Evolutionary conservation across 1,140 invertebrate species (phyloP).

Genomic region (Araneus ventricosus): DNA sequence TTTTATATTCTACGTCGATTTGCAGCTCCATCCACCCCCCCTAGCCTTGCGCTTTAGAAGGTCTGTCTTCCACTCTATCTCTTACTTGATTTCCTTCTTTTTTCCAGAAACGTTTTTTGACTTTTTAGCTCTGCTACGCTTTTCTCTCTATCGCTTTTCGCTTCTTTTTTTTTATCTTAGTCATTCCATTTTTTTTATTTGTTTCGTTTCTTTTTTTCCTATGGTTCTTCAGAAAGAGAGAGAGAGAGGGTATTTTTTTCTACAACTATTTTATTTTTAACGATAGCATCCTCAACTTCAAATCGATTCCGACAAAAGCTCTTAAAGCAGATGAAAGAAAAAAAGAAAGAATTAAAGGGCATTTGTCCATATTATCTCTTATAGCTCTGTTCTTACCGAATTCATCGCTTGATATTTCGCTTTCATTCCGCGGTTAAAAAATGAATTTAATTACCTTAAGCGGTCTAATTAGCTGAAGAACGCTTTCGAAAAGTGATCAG

Average conservation of each 20-base stretch:
- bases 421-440: not conserved
- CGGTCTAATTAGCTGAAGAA: not conserved
- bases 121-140: constrained; percentile 55
- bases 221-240: not conserved
- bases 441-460: not conserved
- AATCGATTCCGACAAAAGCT: constrained; percentile 57
- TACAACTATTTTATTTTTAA: constrained; percentile 37
- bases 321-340: constrained; percentile 25
- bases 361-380: constrained; percentile 67
- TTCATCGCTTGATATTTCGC: not conserved
- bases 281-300: constrained; percentile 53
- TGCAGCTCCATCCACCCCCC: constrained; percentile 28
- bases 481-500: not conserved
- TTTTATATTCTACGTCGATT: constrained; percentile 54
- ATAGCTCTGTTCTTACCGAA: not conserved
- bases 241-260: constrained; percentile 11
- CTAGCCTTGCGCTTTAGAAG: not conserved
- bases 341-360: constrained; percentile 46
- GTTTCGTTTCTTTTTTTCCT: not conserved
- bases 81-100: constrained; percentile 42
- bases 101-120: constrained; percentile 48
- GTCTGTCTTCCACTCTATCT: constrained; percentile 27
- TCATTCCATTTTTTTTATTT: constrained; percentile 46
- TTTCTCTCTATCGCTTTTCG: constrained; percentile 14
- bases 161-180: not conserved